Conservation (phyloP, 1,140 invertebrate species). For the Frieseomelitta varia region DNA sequence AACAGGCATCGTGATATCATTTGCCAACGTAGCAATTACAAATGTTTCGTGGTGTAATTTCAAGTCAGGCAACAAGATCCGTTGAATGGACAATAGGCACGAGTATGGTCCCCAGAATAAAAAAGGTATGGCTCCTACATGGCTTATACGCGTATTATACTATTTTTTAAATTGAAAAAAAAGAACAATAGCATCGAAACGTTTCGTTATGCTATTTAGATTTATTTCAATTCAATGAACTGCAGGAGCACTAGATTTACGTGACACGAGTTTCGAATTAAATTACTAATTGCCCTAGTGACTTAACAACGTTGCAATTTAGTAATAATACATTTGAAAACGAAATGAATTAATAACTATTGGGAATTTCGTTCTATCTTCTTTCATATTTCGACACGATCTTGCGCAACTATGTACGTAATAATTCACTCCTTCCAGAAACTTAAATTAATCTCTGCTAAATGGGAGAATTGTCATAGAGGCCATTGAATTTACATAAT, state of each 20-base stretch:
- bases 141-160: neutral
- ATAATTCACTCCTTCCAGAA: too few species aligned
- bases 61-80: neutral
- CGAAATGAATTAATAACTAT: too few species aligned
- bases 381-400: too few species aligned
- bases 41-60: neutral
- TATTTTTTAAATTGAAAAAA: neutral
- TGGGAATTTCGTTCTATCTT: too few species aligned
- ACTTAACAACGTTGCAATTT: too few species aligned
- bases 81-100: neutral
- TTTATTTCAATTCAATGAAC: neutral
- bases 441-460: too few species aligned
- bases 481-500: neutral
- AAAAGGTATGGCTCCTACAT: neutral
- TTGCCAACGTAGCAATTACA: conserved; percentile 17
- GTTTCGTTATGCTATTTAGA: neutral
- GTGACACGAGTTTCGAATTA: too few species aligned
- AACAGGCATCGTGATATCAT: neutral
- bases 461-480: too few species aligned
- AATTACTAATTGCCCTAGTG: too few species aligned
- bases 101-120: neutral
- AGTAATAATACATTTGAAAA: too few species aligned
- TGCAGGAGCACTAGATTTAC: neutral
- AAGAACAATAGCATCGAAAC: neutral
- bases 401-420: too few species aligned